These are phyloP conservation scores for Rapana venosa DNA, from an alignment of 2,888 invertebrate genomes.

Conservation along the genomic window DNA sequence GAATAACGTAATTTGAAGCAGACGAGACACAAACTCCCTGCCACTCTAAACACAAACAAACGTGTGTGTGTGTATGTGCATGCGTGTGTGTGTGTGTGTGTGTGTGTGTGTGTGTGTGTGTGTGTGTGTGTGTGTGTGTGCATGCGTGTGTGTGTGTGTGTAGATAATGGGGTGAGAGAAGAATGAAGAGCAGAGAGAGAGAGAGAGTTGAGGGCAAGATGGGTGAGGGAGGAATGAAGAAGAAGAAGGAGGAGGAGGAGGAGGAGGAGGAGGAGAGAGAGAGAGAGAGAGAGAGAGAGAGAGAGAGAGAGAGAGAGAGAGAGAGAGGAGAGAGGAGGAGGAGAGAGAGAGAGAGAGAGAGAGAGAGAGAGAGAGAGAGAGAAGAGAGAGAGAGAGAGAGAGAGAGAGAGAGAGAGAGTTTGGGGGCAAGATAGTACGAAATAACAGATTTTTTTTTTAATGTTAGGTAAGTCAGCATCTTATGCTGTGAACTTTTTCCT, in stretches of 20 bases:
- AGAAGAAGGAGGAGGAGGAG: not conserved
- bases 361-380: not conserved
- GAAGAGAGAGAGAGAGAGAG: no score
- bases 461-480: no score
- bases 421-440: no score
- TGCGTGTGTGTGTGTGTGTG: not conserved
- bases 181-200: not conserved
- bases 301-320: not conserved
- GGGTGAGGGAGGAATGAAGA: not conserved
- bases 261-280: constrained; percentile 17
- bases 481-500: no score
- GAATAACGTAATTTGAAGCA: no score
- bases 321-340: not conserved
- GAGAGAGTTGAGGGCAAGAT: not conserved
- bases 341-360: not conserved
- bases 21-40: no score
- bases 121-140: not conserved
- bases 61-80: not conserved
- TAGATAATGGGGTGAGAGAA: not conserved
- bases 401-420: no score
- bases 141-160: not conserved
- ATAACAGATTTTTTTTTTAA: no score
- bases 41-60: no score
- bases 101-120: not conserved
- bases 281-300: constrained; percentile 1